Conservation (phyloP, 1,140 invertebrate genomes). For the Vollenhovia emeryi region DNA sequence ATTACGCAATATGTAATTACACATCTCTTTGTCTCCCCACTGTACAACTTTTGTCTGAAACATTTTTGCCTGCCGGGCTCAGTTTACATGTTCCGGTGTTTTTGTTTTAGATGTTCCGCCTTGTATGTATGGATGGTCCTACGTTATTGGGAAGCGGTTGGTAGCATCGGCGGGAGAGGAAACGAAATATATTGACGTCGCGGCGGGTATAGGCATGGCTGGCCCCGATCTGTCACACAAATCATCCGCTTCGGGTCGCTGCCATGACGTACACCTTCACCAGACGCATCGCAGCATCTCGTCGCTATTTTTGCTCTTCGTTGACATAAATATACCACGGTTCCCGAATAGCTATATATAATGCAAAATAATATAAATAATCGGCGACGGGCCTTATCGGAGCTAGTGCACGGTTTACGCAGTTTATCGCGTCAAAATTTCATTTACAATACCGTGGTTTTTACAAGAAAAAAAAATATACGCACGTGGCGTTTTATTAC, state of each 20-base stretch:
- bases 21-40: too few relatives aligned
- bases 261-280: not conserved
- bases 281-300: slow-evolving; percentile 22
- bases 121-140: slow-evolving; percentile 1
- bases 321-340: slow-evolving; percentile 42
- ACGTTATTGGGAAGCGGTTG: slow-evolving; percentile 68
- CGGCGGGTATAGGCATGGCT: slow-evolving; percentile 25
- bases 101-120: too few relatives aligned
- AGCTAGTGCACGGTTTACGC: not conserved
- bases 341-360: not conserved
- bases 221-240: slow-evolving; percentile 70
- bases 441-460: not conserved
- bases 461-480: not conserved
- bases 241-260: slow-evolving; percentile 36
- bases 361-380: slow-evolving; percentile 39
- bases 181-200: slow-evolving; percentile 64
- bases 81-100: too few relatives aligned
- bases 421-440: not conserved
- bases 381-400: not conserved
- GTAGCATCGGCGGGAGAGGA: slow-evolving; percentile 42
- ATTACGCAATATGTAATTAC: too few relatives aligned
- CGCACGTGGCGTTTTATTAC: not conserved
- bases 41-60: too few relatives aligned
- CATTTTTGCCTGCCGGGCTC: too few relatives aligned
- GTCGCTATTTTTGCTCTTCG: slow-evolving; percentile 21